Base-by-base conservation (phyloP, 2,797 vertebrate genomes). In the Nothura maculosa region DNA sequence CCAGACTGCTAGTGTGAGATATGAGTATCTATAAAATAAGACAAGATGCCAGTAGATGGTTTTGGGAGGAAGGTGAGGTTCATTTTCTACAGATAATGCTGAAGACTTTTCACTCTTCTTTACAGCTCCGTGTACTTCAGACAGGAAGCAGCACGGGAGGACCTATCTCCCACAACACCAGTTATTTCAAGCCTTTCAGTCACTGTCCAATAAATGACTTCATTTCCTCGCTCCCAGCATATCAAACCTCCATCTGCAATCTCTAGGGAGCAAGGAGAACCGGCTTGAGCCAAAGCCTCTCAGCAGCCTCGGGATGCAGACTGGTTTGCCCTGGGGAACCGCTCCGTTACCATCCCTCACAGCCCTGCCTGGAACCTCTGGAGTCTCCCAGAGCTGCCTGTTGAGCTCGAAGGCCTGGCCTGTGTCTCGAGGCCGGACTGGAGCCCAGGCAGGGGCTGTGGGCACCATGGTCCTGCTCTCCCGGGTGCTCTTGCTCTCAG, bases 311-410 rank as follows among this genome's bases (percentile, higher is more conserved):
- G 60, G 57, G 43, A 20, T 4, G 5, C 28, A 9, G 55, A 5
- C 18, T 0, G 16, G 4, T 18, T 85, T 69, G 84, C 48, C 17
- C 61, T 9, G 47, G 34, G 18, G 12, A 7, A 1, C 14, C 8
- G 36, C n/a, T 70, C 73, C 15, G 3, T 6, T 8, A 14, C 5
- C 30, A 7, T 36, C 81, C 45, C 0, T 0, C 5, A 0, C 0
- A 25, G 34, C 32, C 60, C 69, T 0, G 0, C 12, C 70, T 66
- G 19, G 18, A 54, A 14, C 27, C 72, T 18, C 61, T 4, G 17
- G 30, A 42, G 17, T 20, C 60, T 54, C 52, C 52, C 25, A 36
- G 22, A 28, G 45, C 19, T 54, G 52, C 20, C 42, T 5, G 61
- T 47, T 80, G 25, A 30, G 47, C 32, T 52, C 7, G 2, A 66